phyloP scores from a whole-genome alignment of 2,888 invertebrate species.

The Drosophila infuscata region DNA sequence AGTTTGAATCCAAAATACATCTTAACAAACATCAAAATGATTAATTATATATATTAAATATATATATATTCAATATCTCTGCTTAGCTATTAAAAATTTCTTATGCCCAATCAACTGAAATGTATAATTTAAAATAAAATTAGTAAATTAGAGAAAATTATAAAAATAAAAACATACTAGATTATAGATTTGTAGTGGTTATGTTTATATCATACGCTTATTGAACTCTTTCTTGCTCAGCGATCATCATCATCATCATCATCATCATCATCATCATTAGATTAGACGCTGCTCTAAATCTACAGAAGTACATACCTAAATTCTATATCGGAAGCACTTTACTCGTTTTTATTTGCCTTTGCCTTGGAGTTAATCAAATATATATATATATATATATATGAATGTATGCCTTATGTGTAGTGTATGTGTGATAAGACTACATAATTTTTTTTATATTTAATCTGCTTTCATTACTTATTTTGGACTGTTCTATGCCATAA shows the following conservation, averaged over 20 bases:
- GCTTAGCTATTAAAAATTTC: slow-evolving; percentile 5
- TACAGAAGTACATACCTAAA: slow-evolving; percentile 61
- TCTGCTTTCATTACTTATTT: slow-evolving; percentile 11
- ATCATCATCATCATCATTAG: not conserved
- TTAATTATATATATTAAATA: slow-evolving; percentile 54
- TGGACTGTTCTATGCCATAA: slow-evolving; percentile 30
- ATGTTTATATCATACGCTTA: slow-evolving; percentile 25
- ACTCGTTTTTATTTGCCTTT: slow-evolving; percentile 77
- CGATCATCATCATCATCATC: slow-evolving; percentile 28
- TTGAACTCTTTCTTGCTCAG: slow-evolving; percentile 37
- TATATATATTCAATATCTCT: slow-evolving; percentile 20
- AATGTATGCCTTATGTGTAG: slow-evolving; percentile 16
- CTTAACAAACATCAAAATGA: slow-evolving; percentile 69
- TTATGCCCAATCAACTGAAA: slow-evolving; percentile 24
- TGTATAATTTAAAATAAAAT: not conserved
- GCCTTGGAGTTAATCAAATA: slow-evolving; percentile 52
- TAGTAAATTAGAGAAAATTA: slow-evolving; percentile 8
- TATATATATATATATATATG: slow-evolving; percentile 11
- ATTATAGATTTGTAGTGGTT: slow-evolving; percentile 13
- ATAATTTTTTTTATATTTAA: slow-evolving; percentile 1
- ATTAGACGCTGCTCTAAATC: slow-evolving; percentile 41
- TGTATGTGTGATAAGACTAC: slow-evolving; percentile 19
- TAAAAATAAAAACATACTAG: slow-evolving; percentile 7
- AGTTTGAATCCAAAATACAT: slow-evolving; percentile 76
- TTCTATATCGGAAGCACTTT: slow-evolving; percentile 77